These are phyloP conservation scores for Picus viridis DNA, from an alignment of 2,797 vertebrate genomes.

Conservation along the genomic window DNA sequence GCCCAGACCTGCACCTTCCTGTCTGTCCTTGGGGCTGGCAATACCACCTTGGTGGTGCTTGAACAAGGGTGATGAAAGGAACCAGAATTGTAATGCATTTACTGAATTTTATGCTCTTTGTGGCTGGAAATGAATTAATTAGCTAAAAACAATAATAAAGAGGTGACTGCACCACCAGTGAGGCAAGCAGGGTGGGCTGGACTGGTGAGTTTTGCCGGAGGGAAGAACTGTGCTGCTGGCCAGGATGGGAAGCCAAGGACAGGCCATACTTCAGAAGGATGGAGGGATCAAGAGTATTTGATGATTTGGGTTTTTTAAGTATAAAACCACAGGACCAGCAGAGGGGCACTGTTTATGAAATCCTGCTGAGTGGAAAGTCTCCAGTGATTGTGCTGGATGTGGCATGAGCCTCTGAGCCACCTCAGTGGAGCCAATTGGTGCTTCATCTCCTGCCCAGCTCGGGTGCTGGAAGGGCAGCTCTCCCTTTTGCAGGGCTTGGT, in stretches of 20 bases:
- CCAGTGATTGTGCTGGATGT: rapidly evolving
- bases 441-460: background rate
- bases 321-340: background rate
- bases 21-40: background rate
- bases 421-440: background rate
- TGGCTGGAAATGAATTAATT: background rate
- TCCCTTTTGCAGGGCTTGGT: background rate
- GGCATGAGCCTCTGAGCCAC: background rate
- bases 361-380: background rate
- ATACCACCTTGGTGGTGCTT: background rate
- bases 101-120: background rate
- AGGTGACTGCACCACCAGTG: background rate
- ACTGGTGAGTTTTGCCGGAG: background rate
- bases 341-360: background rate
- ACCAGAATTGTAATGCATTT: background rate
- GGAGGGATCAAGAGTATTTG: background rate
- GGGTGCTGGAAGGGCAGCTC: rapidly evolving
- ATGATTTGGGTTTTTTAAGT: background rate
- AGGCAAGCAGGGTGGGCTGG: background rate
- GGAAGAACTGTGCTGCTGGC: background rate
- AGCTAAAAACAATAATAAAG: background rate
- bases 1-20: background rate
- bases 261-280: background rate
- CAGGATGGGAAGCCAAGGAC: background rate
- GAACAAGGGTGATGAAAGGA: background rate